Evolutionary conservation across 2,888 invertebrate species (phyloP), one percentile per base, ranked within the genome.

Genomic region (Eurois occulta): DNA sequence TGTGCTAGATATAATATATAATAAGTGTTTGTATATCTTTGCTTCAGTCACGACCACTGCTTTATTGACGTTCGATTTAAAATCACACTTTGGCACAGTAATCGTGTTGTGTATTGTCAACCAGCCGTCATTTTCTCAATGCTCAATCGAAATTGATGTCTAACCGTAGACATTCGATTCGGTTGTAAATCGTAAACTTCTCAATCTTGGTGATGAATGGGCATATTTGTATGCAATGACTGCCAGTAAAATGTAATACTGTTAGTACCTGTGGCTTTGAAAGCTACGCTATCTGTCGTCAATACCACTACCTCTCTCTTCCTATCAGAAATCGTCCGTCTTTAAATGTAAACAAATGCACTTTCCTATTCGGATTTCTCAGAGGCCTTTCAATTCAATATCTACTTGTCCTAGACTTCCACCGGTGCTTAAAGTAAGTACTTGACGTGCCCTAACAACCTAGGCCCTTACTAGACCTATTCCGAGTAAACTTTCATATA

Each of bases 331-430:
- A 81, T 72, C 80, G 35, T 18, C 21, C 43, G 21, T 72, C 52
- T 84, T 68, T 46, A 58, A 48, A 78, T 83, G 84, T 62, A 72
- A 84, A 72, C 62, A 84, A 84, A 79, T 71, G 71, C 66, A 62
- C 62, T 84, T 68, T 84, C 84, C 28, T 41, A 58, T n/a, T 67
- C 35, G 18, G 72, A 48, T 80, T 72, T 84, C 80, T 58, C 62
- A 62, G 52, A 78, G 41, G 65, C 11, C 52, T 70, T 46, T 70
- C 66, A n/a, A n/a, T n/a, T 68, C 35, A 65, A 48, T 65, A 52
- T 78, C 28, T 72, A n/a, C 16, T 48, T 35, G 10, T 32, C n/a
- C 8, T 35, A 58, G 41, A 60, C 35, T 18, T 60, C 5, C 10
- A 78, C 66, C 8, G 8, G 24, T 69, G 10, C 21, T 35, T 35